phyloP scores from a whole-genome alignment of 2,797 vertebrate species.

The Fistularia tabacaria region DNA sequence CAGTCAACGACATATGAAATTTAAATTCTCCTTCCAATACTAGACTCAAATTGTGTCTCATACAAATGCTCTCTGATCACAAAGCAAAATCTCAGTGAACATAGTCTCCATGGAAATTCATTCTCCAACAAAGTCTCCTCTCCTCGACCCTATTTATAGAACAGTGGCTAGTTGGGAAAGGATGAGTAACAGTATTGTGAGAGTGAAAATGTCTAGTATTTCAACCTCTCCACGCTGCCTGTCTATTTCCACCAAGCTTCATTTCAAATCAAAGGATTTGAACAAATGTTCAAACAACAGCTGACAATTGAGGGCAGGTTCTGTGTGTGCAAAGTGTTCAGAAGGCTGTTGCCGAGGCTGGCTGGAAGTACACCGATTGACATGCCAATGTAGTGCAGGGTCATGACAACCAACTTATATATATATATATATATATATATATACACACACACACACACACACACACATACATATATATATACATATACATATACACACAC shows the following conservation, averaged over 20 bases:
- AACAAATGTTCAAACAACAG: constrained; percentile 26
- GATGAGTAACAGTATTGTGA: constrained; percentile 52
- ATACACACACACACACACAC: too few species aligned
- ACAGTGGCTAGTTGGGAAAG: constrained; percentile 35
- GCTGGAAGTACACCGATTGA: background rate
- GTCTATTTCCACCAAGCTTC: constrained; percentile 19
- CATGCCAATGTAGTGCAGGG: too few species aligned
- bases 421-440: too few species aligned
- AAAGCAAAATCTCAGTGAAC: constrained; percentile 23
- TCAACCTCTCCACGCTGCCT: constrained; percentile 18
- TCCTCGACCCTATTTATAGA: constrained; percentile 64
- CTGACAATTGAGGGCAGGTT: constrained; percentile 23
- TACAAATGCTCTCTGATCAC: constrained; percentile 11
- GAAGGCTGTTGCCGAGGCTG: background rate
- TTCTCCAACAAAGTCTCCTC: constrained; percentile 47
- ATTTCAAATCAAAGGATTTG: constrained; percentile 48
- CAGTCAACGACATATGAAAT: background rate
- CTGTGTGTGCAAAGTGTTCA: constrained; percentile 1
- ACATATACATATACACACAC: too few species aligned
- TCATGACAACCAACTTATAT: too few species aligned
- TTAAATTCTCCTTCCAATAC: constrained; percentile 7
- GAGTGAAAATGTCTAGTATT: constrained; percentile 54
- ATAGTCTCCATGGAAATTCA: constrained; percentile 64
- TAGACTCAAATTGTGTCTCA: constrained; percentile 14
- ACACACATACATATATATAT: too few species aligned